Evolutionary conservation across 2,113 vertebrate species (phyloP).

Genomic region (Antechinus flavipes): DNA sequence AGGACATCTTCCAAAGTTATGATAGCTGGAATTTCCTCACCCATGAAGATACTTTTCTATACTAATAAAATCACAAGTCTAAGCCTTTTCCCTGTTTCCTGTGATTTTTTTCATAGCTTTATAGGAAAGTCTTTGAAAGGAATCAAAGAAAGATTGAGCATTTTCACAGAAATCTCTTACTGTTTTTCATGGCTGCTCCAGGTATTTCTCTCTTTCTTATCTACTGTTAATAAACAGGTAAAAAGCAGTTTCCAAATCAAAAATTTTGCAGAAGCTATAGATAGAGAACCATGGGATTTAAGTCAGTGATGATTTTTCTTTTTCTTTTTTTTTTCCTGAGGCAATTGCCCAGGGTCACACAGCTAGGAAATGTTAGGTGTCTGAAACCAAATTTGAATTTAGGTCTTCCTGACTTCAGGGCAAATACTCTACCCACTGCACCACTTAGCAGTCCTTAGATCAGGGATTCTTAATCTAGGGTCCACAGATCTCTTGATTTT

Average conservation of each 20-base stretch:
- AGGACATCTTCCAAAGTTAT: neutral
- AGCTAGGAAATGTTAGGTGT: too few relatives aligned
- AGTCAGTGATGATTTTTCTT: neutral
- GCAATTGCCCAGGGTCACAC: too few relatives aligned
- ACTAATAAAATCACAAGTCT: neutral
- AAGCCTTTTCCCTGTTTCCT: neutral
- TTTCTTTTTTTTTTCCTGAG: too few relatives aligned
- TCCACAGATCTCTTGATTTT: neutral
- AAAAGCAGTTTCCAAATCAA: neutral
- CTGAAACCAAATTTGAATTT: too few relatives aligned
- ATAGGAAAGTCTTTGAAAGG: neutral
- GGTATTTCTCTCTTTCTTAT: neutral
- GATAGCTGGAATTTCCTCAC: neutral
- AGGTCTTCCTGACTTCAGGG: too few relatives aligned
- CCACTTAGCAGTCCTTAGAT: neutral
- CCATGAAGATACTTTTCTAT: neutral
- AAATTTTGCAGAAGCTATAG: neutral
- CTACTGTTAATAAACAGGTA: neutral
- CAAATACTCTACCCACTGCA: too few relatives aligned
- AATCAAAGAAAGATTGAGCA: neutral
- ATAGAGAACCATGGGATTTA: neutral
- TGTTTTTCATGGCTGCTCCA: neutral
- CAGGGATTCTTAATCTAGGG: neutral
- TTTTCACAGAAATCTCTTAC: neutral
- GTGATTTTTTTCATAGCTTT: neutral